These are phyloP conservation scores for Columbina picui DNA, from an alignment of 2,113 vertebrate species.

Conservation along the genomic window DNA sequence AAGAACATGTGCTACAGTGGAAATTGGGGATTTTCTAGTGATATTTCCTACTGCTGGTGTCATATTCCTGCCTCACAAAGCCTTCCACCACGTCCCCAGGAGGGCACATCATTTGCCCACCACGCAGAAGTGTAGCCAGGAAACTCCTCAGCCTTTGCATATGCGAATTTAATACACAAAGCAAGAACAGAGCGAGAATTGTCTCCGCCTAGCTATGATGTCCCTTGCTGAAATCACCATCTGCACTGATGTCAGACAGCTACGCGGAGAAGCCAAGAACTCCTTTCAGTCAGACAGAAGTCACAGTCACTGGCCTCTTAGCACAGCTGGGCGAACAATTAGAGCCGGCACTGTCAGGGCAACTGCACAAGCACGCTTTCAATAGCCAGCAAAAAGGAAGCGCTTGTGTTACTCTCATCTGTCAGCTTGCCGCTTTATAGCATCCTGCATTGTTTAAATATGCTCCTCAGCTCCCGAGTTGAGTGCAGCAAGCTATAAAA, in stretches of 20 bases:
- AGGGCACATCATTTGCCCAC: background rate
- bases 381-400: slow-evolving; percentile 1
- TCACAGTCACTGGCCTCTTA: background rate
- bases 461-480: background rate
- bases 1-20: background rate
- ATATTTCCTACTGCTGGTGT: background rate
- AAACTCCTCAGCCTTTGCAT: background rate
- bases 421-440: background rate
- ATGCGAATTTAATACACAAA: background rate
- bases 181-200: background rate
- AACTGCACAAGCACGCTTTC: slow-evolving; percentile 23
- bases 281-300: slow-evolving; percentile 25
- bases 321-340: slow-evolving; percentile 17
- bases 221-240: slow-evolving; percentile 6
- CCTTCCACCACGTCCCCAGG: background rate
- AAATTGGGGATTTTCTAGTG: background rate
- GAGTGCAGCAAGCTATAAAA: background rate
- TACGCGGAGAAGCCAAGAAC: slow-evolving; percentile 13
- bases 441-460: background rate
- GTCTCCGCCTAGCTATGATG: background rate
- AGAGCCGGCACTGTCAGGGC: background rate
- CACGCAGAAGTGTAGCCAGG: background rate
- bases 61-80: background rate
- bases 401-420: background rate
- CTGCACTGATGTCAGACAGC: slow-evolving; percentile 11